Base-by-base conservation (phyloP, 2,888 invertebrate genomes). In the Rhodophaea formosa region DNA sequence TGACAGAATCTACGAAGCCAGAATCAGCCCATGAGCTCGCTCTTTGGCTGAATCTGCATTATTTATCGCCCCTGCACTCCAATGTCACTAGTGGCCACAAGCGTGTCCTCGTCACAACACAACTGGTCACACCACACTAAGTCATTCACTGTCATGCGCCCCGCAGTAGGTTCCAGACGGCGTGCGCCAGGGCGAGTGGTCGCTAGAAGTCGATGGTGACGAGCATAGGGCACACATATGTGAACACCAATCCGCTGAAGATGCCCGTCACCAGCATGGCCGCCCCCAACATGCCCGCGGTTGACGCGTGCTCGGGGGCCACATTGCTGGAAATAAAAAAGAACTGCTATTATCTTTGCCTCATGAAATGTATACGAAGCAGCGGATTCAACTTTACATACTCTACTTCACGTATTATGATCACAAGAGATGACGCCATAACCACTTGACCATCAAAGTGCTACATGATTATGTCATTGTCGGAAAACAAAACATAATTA, bases 231-330 rank as follows among this genome's bases (percentile, higher is more conserved):
- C 95, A 93, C 45, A 95, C 72, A 68, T 95, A 93, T 0, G 96
- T 94, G 79, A 96, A 95, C 0, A 82, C 72, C 60, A 99, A 94
- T n/a, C 99, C 99, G 8, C 88, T 75, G 61, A 97, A 94, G 53
- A 99, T 96, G 47, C 99, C 99, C 0, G 97, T 95, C 35, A 99
- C 95, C 1, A 99, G 92, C 73, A 95, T 95, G 16, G 99, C 98
- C 0, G 97, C 98, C 45, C 97, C 98, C 82, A 98, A 96, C 99
- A 99, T 99, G 59, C 99, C 99, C 0, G 99, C 99, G 0, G 94
- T 95, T 0, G 95, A 91, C 14, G 97, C 95, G 80, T 97, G 92
- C 72, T 96, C 94, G 0, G 95, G 94, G n/a, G 96, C 95, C 14
- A 97, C 97, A 43, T 93, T 93, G 64, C 97, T 97, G 86, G 51